Base-by-base conservation (phyloP, 2,888 invertebrate species). In the Conistra vaccinii region DNA sequence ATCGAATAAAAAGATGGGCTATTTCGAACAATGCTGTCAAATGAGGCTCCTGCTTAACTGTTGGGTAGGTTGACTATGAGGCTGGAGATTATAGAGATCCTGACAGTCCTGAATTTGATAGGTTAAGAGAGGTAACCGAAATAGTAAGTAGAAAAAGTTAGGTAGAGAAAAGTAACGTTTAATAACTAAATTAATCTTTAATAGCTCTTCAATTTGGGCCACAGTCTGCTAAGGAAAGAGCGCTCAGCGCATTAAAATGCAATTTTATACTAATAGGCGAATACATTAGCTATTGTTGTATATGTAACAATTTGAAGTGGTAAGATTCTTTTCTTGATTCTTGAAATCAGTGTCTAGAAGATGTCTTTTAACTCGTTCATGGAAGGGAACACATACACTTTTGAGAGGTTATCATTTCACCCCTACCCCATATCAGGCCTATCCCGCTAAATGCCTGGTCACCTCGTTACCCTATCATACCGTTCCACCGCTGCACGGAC, bases 11-110 rank as follows among this genome's bases (percentile, higher is more conserved):
- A 83, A 79, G 70, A 73, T 80, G 32, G 77, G 72, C 76, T 69
- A 85, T 85, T 82, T 68, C 82, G 85, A 85, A 90, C 89, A 90
- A 90, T 89, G 77, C 84, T 78, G 81, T 84, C 87, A 89, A 90
- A 90, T 88, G 87, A 90, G 85, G 85, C 74, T 42, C 66, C 73
- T 70, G 39, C 71, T 83, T 80, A 81, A 78, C 80, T 67, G 63
- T 61, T 14, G 1, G 26, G 12, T 73, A 69, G 71, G 70, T 10
- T 48, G 45, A 53, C 74, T 53, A 79, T 58, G 42, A 35, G 12
- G 1, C 12, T 39, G 9, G 10, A 23, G 29, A 29, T 57, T 45
- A 35, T 4, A 9, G n/a, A 20, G 51, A 63, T 42, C 61, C 42
- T 58, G 48, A 45, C 12, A 45, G 12, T 26, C 1, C 23, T 26